phyloP scores from a whole-genome alignment of 1,140 invertebrate species.

The Phymastichus coffea region DNA sequence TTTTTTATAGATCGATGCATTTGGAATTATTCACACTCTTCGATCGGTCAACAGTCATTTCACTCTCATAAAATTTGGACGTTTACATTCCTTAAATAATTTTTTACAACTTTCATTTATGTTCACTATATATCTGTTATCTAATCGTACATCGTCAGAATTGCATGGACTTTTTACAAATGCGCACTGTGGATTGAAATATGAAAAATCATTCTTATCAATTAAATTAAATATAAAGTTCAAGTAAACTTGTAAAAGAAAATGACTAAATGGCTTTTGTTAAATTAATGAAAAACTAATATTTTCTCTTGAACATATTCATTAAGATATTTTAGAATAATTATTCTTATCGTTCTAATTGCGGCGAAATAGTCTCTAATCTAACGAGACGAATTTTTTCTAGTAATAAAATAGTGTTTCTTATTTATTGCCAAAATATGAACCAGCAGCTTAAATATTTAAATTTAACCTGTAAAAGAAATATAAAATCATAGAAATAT shows the following conservation, averaged over 20 bases:
- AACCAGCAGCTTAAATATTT: conserved; percentile 1
- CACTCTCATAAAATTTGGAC: conserved; percentile 15
- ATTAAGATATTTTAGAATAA: no score
- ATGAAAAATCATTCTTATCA: conserved; percentile 15
- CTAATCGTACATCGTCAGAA: background rate
- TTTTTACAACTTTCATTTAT: conserved; percentile 12
- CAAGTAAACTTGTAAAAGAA: no score
- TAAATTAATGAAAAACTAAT: no score
- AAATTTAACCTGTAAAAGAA: conserved; percentile 19
- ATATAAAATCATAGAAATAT: conserved; percentile 15
- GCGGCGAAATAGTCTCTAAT: no score
- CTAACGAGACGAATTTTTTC: conserved; percentile 31
- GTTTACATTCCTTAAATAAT: conserved; percentile 13
- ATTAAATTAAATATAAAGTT: no score
- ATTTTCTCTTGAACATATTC: no score
- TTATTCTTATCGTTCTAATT: no score
- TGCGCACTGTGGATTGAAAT: background rate
- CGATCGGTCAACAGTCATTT: conserved; percentile 31
- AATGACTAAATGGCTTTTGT: no score
- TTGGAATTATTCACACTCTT: conserved; percentile 22
- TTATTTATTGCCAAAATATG: conserved; percentile 21
- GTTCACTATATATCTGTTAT: background rate
- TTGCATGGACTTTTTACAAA: background rate
- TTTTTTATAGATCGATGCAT: conserved; percentile 28
- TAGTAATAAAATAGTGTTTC: conserved; percentile 15